A percentile compares a stretch with the other conserved stretches of the same genome.
Conservation (phyloP, 2,888 invertebrate genomes). For the Pachycephus smyrnensis region DNA sequence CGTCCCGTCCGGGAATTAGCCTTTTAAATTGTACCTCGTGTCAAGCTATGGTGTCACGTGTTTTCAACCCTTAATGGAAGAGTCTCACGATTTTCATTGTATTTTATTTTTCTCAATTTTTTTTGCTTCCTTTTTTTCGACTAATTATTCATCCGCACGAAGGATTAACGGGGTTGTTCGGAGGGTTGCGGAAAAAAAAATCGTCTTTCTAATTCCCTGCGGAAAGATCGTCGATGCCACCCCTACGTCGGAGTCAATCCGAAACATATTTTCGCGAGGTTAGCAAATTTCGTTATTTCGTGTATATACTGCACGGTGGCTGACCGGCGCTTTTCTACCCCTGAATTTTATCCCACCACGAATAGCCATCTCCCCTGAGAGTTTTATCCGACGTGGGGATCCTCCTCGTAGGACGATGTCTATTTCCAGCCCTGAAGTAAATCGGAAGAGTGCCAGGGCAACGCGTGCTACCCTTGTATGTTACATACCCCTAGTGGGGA, state of each 20-base stretch:
- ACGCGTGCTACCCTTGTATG: not conserved
- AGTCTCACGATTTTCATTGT: no score
- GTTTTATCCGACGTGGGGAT: constrained; percentile 40
- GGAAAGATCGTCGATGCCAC: no score
- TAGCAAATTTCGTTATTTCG: constrained; percentile 54
- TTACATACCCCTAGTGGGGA: no score
- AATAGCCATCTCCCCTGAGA: constrained; percentile 34
- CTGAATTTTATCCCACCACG: constrained; percentile 33
- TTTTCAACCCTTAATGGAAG: no score
- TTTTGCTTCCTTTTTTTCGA: no score
- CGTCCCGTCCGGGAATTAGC: constrained; percentile 60
- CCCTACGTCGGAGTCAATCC: constrained; percentile 46
- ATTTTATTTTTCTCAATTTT: not conserved
- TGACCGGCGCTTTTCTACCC: constrained; percentile 42
- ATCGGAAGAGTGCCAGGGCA: not conserved
- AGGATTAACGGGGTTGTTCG: no score
- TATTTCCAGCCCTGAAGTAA: constrained; percentile 31
- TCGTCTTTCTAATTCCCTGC: no score
- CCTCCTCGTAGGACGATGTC: constrained; percentile 27
- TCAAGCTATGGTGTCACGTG: not conserved
- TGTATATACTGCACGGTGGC: constrained; percentile 36
- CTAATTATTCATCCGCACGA: no score
- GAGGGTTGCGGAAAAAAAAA: no score
- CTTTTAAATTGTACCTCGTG: constrained; percentile 63
- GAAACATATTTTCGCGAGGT: constrained; percentile 64